Conservation (phyloP, 2,888 invertebrate species). For the Noctua janthe region DNA sequence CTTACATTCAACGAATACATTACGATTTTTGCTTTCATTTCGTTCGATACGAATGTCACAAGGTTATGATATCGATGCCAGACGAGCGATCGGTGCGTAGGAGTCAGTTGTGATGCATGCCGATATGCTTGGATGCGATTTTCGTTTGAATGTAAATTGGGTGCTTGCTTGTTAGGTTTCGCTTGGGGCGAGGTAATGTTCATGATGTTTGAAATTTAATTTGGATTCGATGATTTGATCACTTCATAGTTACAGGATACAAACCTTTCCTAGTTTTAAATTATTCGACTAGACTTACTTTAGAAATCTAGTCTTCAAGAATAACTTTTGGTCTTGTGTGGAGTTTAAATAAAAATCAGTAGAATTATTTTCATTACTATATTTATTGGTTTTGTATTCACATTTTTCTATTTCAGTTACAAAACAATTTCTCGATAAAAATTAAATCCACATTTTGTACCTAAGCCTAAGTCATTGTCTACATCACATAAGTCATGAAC, state of each 20-base stretch:
- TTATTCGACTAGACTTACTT: background rate
- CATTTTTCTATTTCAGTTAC: conserved; percentile 88
- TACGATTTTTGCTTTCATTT: conserved; percentile 90
- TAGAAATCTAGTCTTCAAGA: background rate
- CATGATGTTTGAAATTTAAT: conserved; percentile 30
- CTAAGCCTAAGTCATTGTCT: conserved; percentile 89
- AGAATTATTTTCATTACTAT: conserved; percentile 77
- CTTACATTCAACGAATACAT: conserved; percentile 89
- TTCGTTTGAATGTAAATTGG: conserved; percentile 52
- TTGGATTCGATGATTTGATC: background rate
- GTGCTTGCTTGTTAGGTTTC: conserved; percentile 32
- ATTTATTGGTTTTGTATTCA: conserved; percentile 90
- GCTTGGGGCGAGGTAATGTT: conserved; percentile 15
- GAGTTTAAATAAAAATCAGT: conserved; percentile 38
- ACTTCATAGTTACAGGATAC: background rate
- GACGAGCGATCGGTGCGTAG: conserved; percentile 74
- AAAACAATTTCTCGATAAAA: conserved; percentile 86
- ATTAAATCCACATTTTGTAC: conserved; percentile 86
- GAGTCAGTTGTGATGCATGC: conserved; percentile 61
- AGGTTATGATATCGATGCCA: conserved; percentile 89
- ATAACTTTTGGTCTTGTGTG: background rate
- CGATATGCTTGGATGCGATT: conserved; percentile 63
- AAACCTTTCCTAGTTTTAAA: background rate
- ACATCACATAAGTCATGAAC: conserved; percentile 78
- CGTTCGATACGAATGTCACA: conserved; percentile 89